phyloP scores from a whole-genome alignment of 2,113 vertebrate species.

The Bucco capensis region DNA sequence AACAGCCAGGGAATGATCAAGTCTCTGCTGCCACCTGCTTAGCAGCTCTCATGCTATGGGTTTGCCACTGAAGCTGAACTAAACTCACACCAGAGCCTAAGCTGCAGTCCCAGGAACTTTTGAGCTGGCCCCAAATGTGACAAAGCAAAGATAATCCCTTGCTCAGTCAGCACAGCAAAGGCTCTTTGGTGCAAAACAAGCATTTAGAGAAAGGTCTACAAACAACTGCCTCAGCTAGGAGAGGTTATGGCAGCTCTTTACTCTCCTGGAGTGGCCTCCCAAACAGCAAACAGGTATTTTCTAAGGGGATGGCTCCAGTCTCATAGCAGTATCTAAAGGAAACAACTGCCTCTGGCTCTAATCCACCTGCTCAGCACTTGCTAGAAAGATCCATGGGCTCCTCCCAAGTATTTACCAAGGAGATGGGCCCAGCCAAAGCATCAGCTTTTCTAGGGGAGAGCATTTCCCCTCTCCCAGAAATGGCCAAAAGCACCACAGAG shows the following conservation, averaged over 20 bases:
- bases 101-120: background rate
- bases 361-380: background rate
- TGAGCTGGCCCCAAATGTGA: background rate
- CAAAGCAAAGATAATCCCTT: background rate
- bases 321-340: fast-evolving
- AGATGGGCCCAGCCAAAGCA: background rate
- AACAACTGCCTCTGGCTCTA: background rate
- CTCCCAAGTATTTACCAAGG: background rate
- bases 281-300: background rate
- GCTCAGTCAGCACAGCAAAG: background rate
- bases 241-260: background rate
- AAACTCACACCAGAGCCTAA: background rate
- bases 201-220: background rate
- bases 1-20: background rate
- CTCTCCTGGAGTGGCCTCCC: fast-evolving
- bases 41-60: background rate
- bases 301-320: background rate
- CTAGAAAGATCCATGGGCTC: background rate
- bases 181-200: background rate
- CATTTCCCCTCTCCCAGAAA: fast-evolving
- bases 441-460: background rate
- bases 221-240: background rate
- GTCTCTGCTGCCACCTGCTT: background rate
- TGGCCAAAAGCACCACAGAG: background rate
- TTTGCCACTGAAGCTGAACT: background rate